Evolutionary conservation across 2,113 vertebrate species (phyloP).

Genomic region (Barnardius zonarius): DNA sequence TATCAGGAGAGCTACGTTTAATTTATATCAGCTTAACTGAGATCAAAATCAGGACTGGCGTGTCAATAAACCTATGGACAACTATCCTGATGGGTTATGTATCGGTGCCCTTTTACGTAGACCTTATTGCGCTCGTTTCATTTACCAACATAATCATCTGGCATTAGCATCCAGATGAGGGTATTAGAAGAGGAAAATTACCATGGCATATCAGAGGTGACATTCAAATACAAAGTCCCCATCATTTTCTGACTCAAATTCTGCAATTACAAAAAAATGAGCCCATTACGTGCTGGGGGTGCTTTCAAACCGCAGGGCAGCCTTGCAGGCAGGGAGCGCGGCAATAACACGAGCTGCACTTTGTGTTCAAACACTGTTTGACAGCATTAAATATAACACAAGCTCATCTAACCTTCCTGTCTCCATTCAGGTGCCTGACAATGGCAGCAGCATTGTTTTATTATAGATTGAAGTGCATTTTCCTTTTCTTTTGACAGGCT

Average conservation of each 20-base stretch:
- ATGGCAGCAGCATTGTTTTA: not conserved
- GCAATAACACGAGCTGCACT: not conserved
- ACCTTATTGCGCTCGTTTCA: not conserved
- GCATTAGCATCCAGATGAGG: conserved; percentile 6
- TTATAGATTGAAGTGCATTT: not conserved
- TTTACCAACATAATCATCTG: not conserved
- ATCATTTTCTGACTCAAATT: not conserved
- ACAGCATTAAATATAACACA: conserved; percentile 6
- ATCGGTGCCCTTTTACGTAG: not conserved
- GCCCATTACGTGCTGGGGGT: not conserved
- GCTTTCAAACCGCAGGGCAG: not conserved
- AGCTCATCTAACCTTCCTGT: not conserved
- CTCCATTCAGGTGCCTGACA: conserved; percentile 13
- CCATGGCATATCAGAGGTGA: not conserved
- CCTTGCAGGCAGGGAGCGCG: not conserved
- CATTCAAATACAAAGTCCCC: conserved; percentile 1
- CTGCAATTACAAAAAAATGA: not conserved
- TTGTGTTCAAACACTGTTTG: conserved; percentile 25
- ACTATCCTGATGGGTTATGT: not conserved
- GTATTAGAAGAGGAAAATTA: conserved; percentile 39
- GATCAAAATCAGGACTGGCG: fast-evolving
- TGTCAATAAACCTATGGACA: not conserved
- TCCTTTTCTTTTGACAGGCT: not conserved
- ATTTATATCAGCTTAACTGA: not conserved
- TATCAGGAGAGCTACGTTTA: not conserved